Conservation (phyloP, 2,888 invertebrate species). For the Meliscaeva auricollis region DNA sequence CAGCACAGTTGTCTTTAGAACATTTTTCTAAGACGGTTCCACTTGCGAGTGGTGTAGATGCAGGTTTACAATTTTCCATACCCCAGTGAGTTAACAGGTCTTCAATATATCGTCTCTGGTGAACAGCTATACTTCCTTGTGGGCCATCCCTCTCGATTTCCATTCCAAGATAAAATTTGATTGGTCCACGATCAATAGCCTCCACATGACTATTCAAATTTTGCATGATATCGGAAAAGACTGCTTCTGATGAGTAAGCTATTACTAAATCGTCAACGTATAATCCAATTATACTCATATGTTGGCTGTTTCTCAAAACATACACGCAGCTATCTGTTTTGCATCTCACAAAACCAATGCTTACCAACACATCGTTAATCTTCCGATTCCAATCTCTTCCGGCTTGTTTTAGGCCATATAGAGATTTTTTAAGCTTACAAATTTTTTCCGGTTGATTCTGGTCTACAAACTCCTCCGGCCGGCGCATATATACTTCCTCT, state of each 20-base stretch:
- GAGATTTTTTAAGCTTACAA: slow-evolving; percentile 40
- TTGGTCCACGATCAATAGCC: slow-evolving; percentile 52
- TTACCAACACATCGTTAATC: slow-evolving; percentile 49
- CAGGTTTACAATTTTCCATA: slow-evolving; percentile 57
- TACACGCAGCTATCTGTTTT: slow-evolving; percentile 45
- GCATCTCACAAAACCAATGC: slow-evolving; percentile 51
- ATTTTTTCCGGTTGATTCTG: slow-evolving; percentile 31
- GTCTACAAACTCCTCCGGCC: slow-evolving; percentile 62
- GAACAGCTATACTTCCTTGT: slow-evolving; percentile 43
- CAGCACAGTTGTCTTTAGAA: slow-evolving; percentile 31
- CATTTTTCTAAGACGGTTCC: slow-evolving; percentile 65
- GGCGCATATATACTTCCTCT: slow-evolving; percentile 68
- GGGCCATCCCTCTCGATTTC: slow-evolving; percentile 57
- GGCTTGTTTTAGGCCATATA: slow-evolving; percentile 64
- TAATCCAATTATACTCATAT: slow-evolving; percentile 45
- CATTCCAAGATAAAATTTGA: slow-evolving; percentile 60
- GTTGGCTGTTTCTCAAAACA: slow-evolving; percentile 16
- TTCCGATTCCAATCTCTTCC: slow-evolving; percentile 65
- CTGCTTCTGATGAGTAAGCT: slow-evolving; percentile 37
- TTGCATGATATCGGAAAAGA: slow-evolving; percentile 18
- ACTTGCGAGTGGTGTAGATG: slow-evolving; percentile 52
- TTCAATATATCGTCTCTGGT: slow-evolving; percentile 42
- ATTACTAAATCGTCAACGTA: slow-evolving; percentile 62
- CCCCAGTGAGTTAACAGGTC: slow-evolving; percentile 56
- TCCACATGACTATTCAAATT: slow-evolving; percentile 57